phyloP scores from a whole-genome alignment of 2,797 vertebrate genomes.

The Eremophila alpestris region DNA sequence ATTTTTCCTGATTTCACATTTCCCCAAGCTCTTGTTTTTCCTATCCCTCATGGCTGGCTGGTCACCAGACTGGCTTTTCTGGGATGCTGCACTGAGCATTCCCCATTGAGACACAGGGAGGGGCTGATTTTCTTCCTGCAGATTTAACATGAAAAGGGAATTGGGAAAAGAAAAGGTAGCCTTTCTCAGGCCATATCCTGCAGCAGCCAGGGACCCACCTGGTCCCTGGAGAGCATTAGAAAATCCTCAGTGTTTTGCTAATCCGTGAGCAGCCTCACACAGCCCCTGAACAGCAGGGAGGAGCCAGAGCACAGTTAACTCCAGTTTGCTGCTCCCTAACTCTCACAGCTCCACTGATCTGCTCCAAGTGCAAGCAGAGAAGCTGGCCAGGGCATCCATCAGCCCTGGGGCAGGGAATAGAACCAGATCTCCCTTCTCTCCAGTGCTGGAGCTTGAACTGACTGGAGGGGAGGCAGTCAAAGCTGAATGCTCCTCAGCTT shows the following conservation, averaged over 20 bases:
- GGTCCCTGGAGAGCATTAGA: conserved; percentile 1
- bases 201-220: conserved; percentile 49
- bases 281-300: not conserved
- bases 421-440: not conserved
- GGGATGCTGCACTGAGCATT: not conserved
- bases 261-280: not conserved
- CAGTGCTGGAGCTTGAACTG: not conserved
- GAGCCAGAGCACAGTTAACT: not conserved
- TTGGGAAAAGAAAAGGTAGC: conserved; percentile 38
- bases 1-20: not conserved
- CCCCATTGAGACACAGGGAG: conserved; percentile 1
- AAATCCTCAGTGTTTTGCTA: not conserved
- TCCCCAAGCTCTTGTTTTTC: not conserved
- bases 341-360: not conserved
- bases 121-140: conserved; percentile 8
- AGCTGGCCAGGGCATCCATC: not conserved
- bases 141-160: not conserved
- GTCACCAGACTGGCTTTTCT: not conserved
- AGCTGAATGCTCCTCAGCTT: not conserved
- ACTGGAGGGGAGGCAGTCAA: not conserved
- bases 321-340: not conserved
- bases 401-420: not conserved
- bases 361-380: not conserved
- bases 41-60: not conserved
- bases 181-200: not conserved